Conservation (phyloP, 2,888 invertebrate species). For the Cetonia aurata region DNA sequence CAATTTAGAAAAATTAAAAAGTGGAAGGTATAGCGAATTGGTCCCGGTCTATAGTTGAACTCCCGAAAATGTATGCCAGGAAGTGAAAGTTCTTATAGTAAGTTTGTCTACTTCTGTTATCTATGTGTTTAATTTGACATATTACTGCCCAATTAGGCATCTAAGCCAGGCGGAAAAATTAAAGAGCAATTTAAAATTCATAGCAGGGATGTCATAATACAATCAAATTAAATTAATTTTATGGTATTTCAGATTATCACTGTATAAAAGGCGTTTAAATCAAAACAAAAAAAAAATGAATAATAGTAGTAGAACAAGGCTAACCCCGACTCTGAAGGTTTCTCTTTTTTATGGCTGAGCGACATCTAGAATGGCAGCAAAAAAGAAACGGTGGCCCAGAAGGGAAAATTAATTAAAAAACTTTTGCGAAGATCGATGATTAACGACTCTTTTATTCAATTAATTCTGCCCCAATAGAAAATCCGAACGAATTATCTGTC, state of each 20-base stretch:
- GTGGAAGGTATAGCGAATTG: no score
- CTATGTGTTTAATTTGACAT: no score
- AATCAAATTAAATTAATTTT: background rate
- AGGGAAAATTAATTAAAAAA: constrained; percentile 33
- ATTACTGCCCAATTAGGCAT: no score
- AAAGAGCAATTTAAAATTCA: background rate
- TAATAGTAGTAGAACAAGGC: background rate
- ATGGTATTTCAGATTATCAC: background rate
- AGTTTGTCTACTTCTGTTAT: no score
- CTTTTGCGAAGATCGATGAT: constrained; percentile 24
- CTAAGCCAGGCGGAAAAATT: background rate
- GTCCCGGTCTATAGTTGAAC: no score
- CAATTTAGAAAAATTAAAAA: no score
- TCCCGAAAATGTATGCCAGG: no score
- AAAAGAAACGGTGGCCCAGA: background rate
- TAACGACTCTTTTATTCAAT: constrained; percentile 31
- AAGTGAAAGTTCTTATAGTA: no score
- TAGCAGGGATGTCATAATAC: background rate
- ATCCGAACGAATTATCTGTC: constrained; percentile 9
- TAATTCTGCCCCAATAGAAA: constrained; percentile 21
- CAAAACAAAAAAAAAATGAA: constrained; percentile 1
- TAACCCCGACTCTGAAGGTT: no score
- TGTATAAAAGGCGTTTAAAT: background rate
- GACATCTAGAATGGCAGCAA: background rate
- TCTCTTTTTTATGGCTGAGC: constrained; percentile 1